Evolutionary conservation across 1,140 invertebrate species (phyloP).

Genomic region (Apis cerana): DNA sequence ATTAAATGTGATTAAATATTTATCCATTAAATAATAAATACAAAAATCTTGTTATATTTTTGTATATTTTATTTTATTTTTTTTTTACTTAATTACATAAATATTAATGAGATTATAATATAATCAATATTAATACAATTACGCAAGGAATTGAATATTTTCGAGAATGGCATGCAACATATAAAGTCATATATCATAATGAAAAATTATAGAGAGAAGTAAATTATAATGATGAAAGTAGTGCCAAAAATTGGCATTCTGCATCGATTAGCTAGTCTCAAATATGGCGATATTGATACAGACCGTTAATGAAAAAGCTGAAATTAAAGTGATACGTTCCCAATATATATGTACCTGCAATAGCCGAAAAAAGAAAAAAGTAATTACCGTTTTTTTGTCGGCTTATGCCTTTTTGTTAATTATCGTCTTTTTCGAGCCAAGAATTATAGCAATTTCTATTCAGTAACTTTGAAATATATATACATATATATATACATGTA

Average conservation of each 20-base stretch:
- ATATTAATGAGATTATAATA: too few relatives aligned
- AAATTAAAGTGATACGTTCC: slow-evolving; percentile 18
- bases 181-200: not conserved
- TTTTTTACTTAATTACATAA: not conserved
- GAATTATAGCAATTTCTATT: not conserved
- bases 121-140: too few relatives aligned
- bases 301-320: slow-evolving; percentile 39
- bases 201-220: not conserved
- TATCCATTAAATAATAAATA: too few relatives aligned
- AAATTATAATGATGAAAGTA: slow-evolving; percentile 17
- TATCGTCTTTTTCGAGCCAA: not conserved
- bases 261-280: not conserved
- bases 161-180: not conserved
- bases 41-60: too few relatives aligned
- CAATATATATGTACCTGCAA: slow-evolving; percentile 2
- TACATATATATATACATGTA: not conserved
- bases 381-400: not conserved
- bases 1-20: too few relatives aligned
- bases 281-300: slow-evolving; percentile 23
- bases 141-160: not conserved
- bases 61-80: not conserved
- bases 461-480: not conserved
- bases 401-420: not conserved
- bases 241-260: not conserved
- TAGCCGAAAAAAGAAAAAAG: not conserved